These are phyloP conservation scores for Paraplagusia blochii DNA, from an alignment of 2,113 vertebrate species.

Conservation along the genomic window DNA sequence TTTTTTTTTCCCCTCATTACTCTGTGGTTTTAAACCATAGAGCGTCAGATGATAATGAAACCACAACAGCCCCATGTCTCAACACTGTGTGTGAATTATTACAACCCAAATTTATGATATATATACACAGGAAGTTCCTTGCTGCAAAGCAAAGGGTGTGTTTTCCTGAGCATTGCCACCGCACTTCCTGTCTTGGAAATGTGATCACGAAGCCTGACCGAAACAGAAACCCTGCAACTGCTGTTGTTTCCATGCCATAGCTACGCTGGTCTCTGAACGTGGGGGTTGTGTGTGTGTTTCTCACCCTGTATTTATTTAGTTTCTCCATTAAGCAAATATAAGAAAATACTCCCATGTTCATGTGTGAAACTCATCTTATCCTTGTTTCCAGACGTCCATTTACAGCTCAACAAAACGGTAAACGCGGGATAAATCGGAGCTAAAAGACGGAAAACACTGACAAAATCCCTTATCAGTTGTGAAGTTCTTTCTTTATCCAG, in stretches of 20 bases:
- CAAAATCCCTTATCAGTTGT: too few relatives aligned
- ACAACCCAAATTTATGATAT: conserved; percentile 7
- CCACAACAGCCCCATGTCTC: not conserved
- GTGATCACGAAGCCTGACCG: conserved; percentile 22
- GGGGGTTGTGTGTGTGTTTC: too few relatives aligned
- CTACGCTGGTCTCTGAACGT: not conserved
- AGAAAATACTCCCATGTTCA: too few relatives aligned
- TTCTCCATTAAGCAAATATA: too few relatives aligned
- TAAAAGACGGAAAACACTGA: too few relatives aligned
- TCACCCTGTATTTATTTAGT: too few relatives aligned
- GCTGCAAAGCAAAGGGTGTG: conserved; percentile 24
- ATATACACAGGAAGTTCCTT: conserved; percentile 29
- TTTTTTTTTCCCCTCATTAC: too few relatives aligned
- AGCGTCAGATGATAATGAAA: not conserved
- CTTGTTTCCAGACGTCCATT: too few relatives aligned
- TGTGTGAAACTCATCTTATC: too few relatives aligned
- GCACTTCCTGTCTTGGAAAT: conserved; percentile 42
- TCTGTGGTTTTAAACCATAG: not conserved
- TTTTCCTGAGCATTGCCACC: conserved; percentile 32
- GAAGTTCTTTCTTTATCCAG: too few relatives aligned
- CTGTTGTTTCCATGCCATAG: not conserved
- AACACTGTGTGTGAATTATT: not conserved
- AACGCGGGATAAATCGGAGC: too few relatives aligned
- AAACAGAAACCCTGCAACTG: conserved; percentile 21
- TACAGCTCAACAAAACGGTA: too few relatives aligned